Conservation (phyloP, 2,113 vertebrate species). For the Bujurquina vittata region DNA sequence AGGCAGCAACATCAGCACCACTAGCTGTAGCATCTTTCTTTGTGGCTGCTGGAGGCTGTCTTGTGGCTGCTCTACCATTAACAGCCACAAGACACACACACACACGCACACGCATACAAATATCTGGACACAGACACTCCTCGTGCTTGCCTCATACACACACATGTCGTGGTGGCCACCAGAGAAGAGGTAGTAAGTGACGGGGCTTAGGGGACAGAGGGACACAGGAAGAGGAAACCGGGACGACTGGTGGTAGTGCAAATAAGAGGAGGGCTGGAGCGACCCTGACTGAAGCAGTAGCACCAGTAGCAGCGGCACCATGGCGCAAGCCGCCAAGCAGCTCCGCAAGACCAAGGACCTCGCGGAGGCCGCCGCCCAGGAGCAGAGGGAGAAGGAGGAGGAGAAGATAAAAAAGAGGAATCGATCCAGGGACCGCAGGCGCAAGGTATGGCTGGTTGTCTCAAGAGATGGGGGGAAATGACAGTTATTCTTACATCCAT, state of each 20-base stretch:
- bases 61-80: constrained; percentile 64
- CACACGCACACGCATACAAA: background rate
- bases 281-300: constrained; percentile 64
- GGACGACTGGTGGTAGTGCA: constrained; percentile 53
- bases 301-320: constrained; percentile 79
- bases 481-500: constrained; percentile 24
- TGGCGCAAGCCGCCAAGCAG: constrained; percentile 99
- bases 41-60: constrained; percentile 65
- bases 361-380: constrained; percentile 92
- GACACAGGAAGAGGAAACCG: constrained; percentile 57
- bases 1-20: constrained; percentile 75
- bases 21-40: constrained; percentile 73
- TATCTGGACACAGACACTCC: constrained; percentile 36
- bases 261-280: constrained; percentile 59
- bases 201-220: constrained; percentile 50
- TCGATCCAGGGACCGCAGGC: constrained; percentile 93
- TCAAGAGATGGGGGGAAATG: constrained; percentile 43
- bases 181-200: constrained; percentile 54
- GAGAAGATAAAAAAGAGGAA: constrained; percentile 92
- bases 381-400: constrained; percentile 97
- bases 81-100: constrained; percentile 21
- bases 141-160: constrained; percentile 46
- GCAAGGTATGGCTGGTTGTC: constrained; percentile 85
- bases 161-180: constrained; percentile 70
- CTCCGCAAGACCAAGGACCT: constrained; percentile 98